Evolutionary conservation across 2,113 vertebrate genomes (phyloP).

Genomic region (Sterrhoptilus dennistouni): DNA sequence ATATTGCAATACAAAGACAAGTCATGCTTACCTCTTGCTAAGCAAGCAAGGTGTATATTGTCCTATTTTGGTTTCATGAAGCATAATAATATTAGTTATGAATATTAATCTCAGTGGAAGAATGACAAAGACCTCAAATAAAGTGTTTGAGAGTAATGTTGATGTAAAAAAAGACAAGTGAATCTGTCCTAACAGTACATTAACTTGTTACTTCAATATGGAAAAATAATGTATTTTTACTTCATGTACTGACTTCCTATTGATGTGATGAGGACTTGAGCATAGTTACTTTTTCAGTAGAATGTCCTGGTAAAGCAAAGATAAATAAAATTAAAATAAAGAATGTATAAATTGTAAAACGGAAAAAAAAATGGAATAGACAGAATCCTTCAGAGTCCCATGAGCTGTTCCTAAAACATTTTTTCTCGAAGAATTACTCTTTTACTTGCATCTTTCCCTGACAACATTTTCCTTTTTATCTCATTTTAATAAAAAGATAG

Average conservation of each 20-base stretch:
- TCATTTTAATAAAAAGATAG: neutral
- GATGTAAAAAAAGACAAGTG: neutral
- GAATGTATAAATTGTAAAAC: neutral
- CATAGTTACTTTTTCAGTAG: neutral
- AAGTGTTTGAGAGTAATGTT: neutral
- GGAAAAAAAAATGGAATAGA: neutral
- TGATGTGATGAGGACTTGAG: neutral
- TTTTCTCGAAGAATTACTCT: neutral
- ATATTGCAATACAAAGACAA: neutral
- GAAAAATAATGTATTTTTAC: neutral
- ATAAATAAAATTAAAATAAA: constrained; percentile 23
- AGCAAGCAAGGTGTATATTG: neutral
- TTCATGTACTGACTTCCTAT: neutral
- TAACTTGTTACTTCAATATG: neutral
- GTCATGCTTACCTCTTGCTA: neutral
- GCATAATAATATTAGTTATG: neutral
- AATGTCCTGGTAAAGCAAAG: neutral
- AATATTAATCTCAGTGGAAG: neutral
- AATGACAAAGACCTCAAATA: neutral
- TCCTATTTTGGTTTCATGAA: neutral
- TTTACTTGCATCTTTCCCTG: constrained; percentile 20
- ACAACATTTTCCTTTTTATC: constrained; percentile 49
- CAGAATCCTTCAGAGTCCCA: neutral
- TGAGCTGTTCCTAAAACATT: neutral
- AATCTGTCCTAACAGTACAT: neutral